phyloP scores from a whole-genome alignment of 2,888 invertebrate species.

The Heteromurus nitidus region DNA sequence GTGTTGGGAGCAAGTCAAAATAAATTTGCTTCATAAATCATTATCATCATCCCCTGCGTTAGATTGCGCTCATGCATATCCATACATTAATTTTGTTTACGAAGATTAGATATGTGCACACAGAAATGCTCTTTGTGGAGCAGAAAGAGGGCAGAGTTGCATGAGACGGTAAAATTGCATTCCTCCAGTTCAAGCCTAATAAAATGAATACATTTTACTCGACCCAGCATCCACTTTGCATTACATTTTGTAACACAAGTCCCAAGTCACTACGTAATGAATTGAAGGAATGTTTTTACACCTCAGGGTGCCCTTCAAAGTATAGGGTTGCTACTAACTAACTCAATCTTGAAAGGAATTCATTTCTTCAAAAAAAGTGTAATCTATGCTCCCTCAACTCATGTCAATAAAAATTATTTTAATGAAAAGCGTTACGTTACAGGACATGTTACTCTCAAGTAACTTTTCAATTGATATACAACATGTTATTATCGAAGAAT shows the following conservation, averaged over 20 bases:
- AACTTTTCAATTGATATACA: too few species aligned
- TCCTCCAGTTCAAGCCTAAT: too few species aligned
- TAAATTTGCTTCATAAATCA: constrained; percentile 47
- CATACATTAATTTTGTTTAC: not conserved
- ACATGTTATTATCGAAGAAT: too few species aligned
- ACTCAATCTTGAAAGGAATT: too few species aligned
- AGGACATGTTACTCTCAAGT: too few species aligned
- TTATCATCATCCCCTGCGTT: constrained; percentile 15
- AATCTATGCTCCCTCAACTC: too few species aligned
- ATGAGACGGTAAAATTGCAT: too few species aligned
- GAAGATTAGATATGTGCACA: not conserved
- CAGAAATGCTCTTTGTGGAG: too few species aligned
- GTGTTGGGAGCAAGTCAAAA: constrained; percentile 27
- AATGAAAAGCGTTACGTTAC: too few species aligned
- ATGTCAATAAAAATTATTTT: too few species aligned
- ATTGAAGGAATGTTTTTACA: constrained; percentile 39
- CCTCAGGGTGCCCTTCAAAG: constrained; percentile 35
- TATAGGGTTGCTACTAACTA: constrained; percentile 3
- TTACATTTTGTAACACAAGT: not conserved
- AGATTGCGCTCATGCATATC: not conserved
- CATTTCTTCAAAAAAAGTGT: too few species aligned
- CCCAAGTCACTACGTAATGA: constrained; percentile 30
- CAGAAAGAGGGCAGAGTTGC: too few species aligned
- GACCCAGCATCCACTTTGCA: not conserved
- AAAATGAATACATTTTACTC: not conserved